Percentiles rank a stretch among this genome's conserved stretches.
These are phyloP conservation scores for Euzophera pinguis DNA, from an alignment of 2,888 invertebrate species.

Conservation along the genomic window DNA sequence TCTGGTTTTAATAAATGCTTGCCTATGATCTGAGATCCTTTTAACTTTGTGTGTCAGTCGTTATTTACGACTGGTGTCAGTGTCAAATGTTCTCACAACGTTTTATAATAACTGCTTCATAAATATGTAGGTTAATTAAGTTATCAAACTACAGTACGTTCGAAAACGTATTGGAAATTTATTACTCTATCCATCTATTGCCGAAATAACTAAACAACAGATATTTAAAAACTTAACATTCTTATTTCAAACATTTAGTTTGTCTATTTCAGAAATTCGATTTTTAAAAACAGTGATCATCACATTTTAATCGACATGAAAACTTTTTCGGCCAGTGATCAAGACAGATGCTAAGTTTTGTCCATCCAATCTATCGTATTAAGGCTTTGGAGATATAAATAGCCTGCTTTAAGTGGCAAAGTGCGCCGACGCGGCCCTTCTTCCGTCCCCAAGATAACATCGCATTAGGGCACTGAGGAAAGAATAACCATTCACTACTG, in stretches of 20 bases:
- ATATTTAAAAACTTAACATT: too few species aligned
- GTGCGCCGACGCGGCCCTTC: conserved; percentile 67
- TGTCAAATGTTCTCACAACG: conserved; percentile 33
- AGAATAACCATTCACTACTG: conserved; percentile 66
- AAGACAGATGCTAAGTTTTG: conserved; percentile 56
- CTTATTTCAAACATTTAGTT: too few species aligned
- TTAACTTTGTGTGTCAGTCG: conserved; percentile 24
- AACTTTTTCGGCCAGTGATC: conserved; percentile 16
- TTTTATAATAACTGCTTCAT: conserved; percentile 17
- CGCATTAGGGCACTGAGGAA: conserved; percentile 66
- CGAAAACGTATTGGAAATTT: neutral
- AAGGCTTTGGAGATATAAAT: conserved; percentile 67
- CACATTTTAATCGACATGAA: conserved; percentile 9
- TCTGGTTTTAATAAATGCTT: conserved; percentile 61
- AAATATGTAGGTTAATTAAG: conserved; percentile 15
- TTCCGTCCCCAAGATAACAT: conserved; percentile 63
- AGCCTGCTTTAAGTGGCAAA: conserved; percentile 73
- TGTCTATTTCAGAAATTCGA: neutral
- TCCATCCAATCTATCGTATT: conserved; percentile 51
- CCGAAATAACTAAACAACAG: too few species aligned
- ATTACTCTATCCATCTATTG: neutral
- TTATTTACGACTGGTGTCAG: conserved; percentile 27
- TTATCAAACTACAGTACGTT: conserved; percentile 3
- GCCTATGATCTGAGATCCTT: conserved; percentile 38
- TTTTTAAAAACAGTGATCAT: neutral